phyloP scores from a whole-genome alignment of 1,140 invertebrate genomes.

The Halictus rubicundus region DNA sequence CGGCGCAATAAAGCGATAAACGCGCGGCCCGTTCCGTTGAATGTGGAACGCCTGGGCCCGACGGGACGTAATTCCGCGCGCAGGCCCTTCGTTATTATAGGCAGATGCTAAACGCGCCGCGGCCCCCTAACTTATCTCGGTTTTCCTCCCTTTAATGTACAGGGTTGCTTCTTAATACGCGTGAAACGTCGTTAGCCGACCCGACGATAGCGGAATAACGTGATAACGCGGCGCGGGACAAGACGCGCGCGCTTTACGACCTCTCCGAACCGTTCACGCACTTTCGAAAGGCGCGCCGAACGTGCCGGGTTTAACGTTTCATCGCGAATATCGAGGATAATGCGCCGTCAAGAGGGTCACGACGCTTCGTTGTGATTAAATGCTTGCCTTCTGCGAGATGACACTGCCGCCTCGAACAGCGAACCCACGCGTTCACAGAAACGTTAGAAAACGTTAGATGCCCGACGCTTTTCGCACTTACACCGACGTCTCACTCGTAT shows the following conservation, averaged over 20 bases:
- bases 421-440: no score
- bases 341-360: no score
- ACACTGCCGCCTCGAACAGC: no score
- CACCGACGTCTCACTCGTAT: no score
- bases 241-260: background rate
- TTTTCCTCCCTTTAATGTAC: background rate
- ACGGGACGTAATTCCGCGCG: slow-evolving; percentile 6
- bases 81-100: slow-evolving; percentile 14
- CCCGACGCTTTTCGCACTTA: no score
- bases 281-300: background rate
- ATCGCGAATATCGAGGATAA: background rate
- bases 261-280: background rate
- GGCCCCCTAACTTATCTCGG: background rate
- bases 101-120: slow-evolving; percentile 26
- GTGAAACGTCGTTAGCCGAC: background rate
- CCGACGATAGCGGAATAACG: background rate
- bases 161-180: background rate
- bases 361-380: no score
- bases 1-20: slow-evolving; percentile 32
- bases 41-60: background rate
- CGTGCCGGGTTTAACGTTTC: background rate
- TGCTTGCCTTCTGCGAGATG: no score
- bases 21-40: background rate
- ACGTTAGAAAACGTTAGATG: no score
- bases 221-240: background rate